A percentile compares a stretch with the other conserved stretches of the same genome.
phyloP scores from a whole-genome alignment of 2,888 invertebrate genomes.

The Ypsolopha sequella region DNA sequence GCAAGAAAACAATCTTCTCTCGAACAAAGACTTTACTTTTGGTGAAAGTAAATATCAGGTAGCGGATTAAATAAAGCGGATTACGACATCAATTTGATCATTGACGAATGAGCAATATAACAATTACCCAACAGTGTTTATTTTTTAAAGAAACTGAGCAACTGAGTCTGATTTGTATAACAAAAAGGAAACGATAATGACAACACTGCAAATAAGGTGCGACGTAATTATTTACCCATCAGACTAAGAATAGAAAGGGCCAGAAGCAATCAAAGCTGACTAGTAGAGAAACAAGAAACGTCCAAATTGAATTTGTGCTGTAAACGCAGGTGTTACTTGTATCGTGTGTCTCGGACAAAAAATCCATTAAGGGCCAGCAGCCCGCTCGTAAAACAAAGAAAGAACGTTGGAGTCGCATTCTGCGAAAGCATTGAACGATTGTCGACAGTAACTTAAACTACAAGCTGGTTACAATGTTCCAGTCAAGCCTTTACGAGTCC shows the following conservation, averaged over 20 bases:
- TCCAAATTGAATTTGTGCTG: slow-evolving; percentile 6
- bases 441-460: slow-evolving; percentile 22
- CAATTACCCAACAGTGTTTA: no score
- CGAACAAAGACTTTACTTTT: not conserved
- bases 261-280: not conserved
- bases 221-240: slow-evolving; percentile 1
- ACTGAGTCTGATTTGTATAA: no score
- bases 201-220: not conserved
- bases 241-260: not conserved
- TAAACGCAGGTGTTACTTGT: not conserved
- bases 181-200: not conserved
- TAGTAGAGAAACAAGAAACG: slow-evolving; percentile 1
- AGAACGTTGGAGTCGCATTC: not conserved
- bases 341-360: slow-evolving; percentile 10
- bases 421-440: not conserved
- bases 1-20: not conserved
- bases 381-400: slow-evolving; percentile 13
- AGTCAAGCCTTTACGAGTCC: slow-evolving; percentile 9
- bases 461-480: slow-evolving; percentile 18
- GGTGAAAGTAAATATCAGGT: not conserved
- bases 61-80: no score
- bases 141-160: no score
- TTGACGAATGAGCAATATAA: no score
- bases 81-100: no score
- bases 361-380: slow-evolving; percentile 11